Evolutionary conservation across 64 coral and sea anemone species (phyloP).

Genomic region (Orbicella faveolata): DNA sequence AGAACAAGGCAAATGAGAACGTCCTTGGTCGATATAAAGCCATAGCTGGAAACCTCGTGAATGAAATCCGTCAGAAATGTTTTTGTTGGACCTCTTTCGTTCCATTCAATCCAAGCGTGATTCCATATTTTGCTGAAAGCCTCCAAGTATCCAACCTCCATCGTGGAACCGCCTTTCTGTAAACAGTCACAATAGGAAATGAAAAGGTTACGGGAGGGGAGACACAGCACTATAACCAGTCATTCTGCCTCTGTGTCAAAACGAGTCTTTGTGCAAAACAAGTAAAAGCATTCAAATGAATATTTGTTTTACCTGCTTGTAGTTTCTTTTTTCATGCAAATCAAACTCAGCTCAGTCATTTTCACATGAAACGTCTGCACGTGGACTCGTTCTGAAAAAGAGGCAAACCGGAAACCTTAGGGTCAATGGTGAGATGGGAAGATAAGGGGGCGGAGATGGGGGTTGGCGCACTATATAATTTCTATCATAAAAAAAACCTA

Average conservation of each 20-base stretch:
- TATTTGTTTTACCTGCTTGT: too few relatives aligned
- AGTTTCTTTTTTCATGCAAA: too few relatives aligned
- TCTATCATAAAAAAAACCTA: too few relatives aligned
- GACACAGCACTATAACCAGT: neutral
- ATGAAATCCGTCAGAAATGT: constrained; percentile 72
- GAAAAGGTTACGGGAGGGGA: neutral
- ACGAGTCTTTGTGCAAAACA: too few relatives aligned
- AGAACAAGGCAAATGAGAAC: constrained; percentile 43
- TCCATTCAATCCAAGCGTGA: constrained; percentile 54
- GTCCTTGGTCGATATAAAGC: constrained; percentile 60
- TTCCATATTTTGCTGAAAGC: constrained; percentile 71
- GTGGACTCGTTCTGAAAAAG: neutral
- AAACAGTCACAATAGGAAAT: neutral
- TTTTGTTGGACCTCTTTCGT: constrained; percentile 43
- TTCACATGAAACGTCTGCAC: too few relatives aligned
- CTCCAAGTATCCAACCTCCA: constrained; percentile 78
- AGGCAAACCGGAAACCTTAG: too few relatives aligned
- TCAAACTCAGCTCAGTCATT: too few relatives aligned
- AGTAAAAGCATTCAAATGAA: too few relatives aligned
- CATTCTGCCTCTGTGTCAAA: too few relatives aligned
- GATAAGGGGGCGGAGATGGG: too few relatives aligned
- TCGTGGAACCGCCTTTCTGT: constrained; percentile 31
- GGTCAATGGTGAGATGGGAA: too few relatives aligned
- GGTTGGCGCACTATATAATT: too few relatives aligned
- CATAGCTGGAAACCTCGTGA: constrained; percentile 48